A percentile compares a stretch with the other conserved stretches of the same genome.
These are phyloP conservation scores for Antitype chi DNA, from an alignment of 2,888 invertebrate genomes.

Conservation along the genomic window DNA sequence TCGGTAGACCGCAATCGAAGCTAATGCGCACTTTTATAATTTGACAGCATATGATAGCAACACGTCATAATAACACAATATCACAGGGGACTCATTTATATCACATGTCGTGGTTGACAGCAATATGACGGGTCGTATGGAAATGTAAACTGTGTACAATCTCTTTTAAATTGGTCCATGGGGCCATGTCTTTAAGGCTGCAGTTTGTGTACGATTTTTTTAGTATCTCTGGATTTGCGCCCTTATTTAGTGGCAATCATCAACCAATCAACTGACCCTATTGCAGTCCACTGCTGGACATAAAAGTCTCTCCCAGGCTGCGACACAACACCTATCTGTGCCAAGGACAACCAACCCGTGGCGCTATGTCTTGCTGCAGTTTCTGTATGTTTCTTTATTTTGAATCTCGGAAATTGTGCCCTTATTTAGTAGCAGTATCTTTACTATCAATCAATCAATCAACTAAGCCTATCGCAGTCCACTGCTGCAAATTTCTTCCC, in stretches of 20 bases:
- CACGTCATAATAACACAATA: slow-evolving; percentile 12
- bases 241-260: background rate
- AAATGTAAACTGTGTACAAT: slow-evolving; percentile 11
- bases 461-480: background rate
- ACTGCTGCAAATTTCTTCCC: background rate
- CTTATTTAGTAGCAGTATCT: background rate
- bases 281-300: background rate
- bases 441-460: slow-evolving; percentile 5
- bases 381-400: too few relatives aligned
- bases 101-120: slow-evolving; percentile 22
- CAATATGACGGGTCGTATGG: background rate
- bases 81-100: slow-evolving; percentile 36
- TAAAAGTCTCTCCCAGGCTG: too few relatives aligned
- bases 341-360: too few relatives aligned
- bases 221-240: background rate
- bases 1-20: slow-evolving; percentile 10
- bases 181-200: background rate
- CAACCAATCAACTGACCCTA: background rate
- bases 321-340: too few relatives aligned
- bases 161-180: background rate
- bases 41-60: slow-evolving; percentile 19
- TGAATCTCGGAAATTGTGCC: background rate
- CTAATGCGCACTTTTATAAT: slow-evolving; percentile 33
- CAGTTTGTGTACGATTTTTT: background rate
- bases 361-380: background rate